These are phyloP conservation scores for Megalurothrips usitatus DNA, from an alignment of 2,888 invertebrate species.

Conservation along the genomic window DNA sequence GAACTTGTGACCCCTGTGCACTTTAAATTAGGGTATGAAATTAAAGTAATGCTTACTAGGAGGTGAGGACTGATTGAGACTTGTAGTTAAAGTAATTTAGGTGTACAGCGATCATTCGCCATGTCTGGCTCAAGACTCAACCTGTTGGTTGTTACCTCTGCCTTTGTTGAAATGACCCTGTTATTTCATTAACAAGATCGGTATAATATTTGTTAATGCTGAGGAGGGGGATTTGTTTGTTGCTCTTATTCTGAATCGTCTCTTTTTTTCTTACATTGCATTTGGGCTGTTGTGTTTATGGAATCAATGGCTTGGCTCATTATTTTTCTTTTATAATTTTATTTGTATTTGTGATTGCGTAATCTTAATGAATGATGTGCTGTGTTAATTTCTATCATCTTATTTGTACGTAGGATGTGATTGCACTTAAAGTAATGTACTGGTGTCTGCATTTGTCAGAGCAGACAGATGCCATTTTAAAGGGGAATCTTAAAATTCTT, in stretches of 20 bases:
- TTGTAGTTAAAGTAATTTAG: background rate
- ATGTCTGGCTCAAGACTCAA: background rate
- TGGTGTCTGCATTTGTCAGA: background rate
- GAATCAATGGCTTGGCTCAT: constrained; percentile 16
- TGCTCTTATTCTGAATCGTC: background rate
- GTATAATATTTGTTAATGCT: background rate
- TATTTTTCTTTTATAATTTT: background rate
- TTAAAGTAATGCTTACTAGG: background rate
- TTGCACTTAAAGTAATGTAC: background rate
- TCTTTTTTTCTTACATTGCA: background rate
- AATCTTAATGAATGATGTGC: background rate
- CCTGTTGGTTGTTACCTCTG: constrained; percentile 7
- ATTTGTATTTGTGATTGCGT: constrained; percentile 9
- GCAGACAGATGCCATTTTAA: background rate
- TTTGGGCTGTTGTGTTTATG: constrained; percentile 16
- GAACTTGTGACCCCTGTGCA: background rate
- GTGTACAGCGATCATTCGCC: background rate
- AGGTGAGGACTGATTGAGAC: constrained; percentile 18
- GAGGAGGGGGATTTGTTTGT: background rate
- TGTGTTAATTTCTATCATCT: constrained; percentile 23
- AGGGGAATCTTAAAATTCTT: background rate
- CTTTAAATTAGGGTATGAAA: constrained; percentile 16
- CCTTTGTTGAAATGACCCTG: background rate
- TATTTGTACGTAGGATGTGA: constrained; percentile 19
- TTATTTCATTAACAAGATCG: background rate